Evolutionary conservation across 2,797 vertebrate genomes (phyloP).

Genomic region (Acanthornis magna): DNA sequence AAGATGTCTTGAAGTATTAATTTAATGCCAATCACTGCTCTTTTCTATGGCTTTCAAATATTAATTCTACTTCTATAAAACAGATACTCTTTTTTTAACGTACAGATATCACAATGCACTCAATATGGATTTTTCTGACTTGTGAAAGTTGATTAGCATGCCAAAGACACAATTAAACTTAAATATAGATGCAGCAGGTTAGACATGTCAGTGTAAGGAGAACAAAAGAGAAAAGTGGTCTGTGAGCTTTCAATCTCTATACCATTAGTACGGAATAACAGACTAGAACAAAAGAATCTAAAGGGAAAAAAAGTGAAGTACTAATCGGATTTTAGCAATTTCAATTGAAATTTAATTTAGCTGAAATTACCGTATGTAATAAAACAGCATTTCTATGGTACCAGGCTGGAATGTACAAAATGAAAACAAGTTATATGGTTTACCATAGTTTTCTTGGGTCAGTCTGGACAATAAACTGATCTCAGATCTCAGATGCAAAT

Average conservation of each 20-base stretch:
- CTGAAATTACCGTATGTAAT: background rate
- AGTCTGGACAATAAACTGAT: background rate
- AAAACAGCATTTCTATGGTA: background rate
- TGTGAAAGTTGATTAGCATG: background rate
- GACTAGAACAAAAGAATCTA: background rate
- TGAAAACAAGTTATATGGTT: background rate
- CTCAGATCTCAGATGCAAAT: background rate
- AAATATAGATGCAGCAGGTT: background rate
- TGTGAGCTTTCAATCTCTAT: background rate
- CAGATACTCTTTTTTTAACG: background rate
- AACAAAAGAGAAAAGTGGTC: background rate
- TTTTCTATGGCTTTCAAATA: constrained; percentile 12
- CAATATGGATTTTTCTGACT: background rate
- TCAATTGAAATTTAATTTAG: background rate
- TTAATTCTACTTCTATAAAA: background rate
- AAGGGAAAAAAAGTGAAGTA: background rate
- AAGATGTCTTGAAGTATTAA: background rate
- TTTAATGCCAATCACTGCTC: background rate
- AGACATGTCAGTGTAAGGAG: background rate
- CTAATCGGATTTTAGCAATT: background rate
- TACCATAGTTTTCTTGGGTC: background rate
- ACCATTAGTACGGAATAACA: background rate
- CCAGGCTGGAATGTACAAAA: background rate
- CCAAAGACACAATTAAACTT: background rate
- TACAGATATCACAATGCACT: background rate